Percentiles rank a stretch among this genome's conserved stretches.
These are phyloP conservation scores for Drosophila novamexicana DNA, from an alignment of 1,140 invertebrate species.

Conservation along the genomic window DNA sequence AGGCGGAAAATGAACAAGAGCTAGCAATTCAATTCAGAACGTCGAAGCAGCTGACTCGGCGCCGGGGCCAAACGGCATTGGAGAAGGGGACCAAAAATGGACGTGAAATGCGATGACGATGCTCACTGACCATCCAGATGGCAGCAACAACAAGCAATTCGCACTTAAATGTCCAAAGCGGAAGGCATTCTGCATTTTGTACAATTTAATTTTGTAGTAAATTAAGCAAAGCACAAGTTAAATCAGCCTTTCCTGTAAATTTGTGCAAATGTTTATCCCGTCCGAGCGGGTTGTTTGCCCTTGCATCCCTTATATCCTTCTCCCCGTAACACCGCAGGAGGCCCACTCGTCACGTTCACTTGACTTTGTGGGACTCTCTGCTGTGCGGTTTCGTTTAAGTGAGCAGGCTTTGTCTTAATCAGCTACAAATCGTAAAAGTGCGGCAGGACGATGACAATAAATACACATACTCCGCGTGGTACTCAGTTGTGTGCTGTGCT, in stretches of 20 bases:
- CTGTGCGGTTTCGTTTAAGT: background rate
- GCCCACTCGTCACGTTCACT: conserved; percentile 30
- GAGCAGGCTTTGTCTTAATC: conserved; percentile 40
- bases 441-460: conserved; percentile 28
- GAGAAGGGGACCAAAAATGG: background rate
- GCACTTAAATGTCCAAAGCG: conserved; percentile 40
- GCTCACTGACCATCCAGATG: conserved; percentile 39
- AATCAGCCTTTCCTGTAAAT: conserved; percentile 55
- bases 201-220: conserved; percentile 69
- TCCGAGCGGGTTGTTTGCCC: conserved; percentile 1
- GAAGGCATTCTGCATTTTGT: conserved; percentile 51
- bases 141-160: conserved; percentile 48
- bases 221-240: conserved; percentile 57
- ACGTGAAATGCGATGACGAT: conserved; percentile 13
- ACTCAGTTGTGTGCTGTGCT: background rate
- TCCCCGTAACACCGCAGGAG: background rate
- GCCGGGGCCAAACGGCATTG: conserved; percentile 5
- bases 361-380: conserved; percentile 10
- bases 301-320: background rate
- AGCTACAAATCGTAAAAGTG: conserved; percentile 33
- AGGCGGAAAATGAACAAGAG: conserved; percentile 68
- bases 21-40: conserved; percentile 42
- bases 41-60: conserved; percentile 27
- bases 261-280: conserved; percentile 52
- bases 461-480: conserved; percentile 43